Evolutionary conservation across 2,888 invertebrate genomes (phyloP).

Genomic region (Microchrysa polita): DNA sequence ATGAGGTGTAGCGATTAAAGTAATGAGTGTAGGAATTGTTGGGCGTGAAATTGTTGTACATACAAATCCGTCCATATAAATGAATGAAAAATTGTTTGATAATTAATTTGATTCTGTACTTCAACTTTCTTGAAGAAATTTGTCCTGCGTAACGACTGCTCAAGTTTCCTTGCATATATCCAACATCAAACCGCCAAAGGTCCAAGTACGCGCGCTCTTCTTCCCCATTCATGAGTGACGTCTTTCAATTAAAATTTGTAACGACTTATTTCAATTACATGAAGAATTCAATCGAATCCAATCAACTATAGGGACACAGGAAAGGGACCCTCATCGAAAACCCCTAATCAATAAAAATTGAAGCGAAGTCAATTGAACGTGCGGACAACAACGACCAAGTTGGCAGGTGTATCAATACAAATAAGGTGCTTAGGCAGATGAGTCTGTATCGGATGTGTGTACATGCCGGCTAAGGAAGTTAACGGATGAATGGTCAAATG

Average conservation of each 20-base stretch:
- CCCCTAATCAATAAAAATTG: slow-evolving; percentile 31
- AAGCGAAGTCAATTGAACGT: neutral
- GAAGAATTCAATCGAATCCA: neutral
- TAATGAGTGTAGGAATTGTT: too few relatives aligned
- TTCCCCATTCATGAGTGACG: neutral
- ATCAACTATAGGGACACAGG: too few relatives aligned
- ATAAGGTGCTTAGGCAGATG: neutral
- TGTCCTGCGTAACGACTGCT: too few relatives aligned
- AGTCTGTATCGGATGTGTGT: neutral
- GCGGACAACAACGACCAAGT: neutral
- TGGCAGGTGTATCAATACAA: slow-evolving; percentile 38
- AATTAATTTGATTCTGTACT: too few relatives aligned
- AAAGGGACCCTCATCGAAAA: neutral
- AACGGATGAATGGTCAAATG: slow-evolving; percentile 39
- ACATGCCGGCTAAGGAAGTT: neutral
- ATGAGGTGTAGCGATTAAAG: too few relatives aligned
- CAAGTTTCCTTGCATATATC: too few relatives aligned
- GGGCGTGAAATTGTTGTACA: too few relatives aligned
- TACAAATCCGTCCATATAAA: too few relatives aligned
- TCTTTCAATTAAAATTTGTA: neutral
- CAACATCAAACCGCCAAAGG: too few relatives aligned
- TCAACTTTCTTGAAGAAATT: too few relatives aligned
- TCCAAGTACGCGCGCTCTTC: neutral
- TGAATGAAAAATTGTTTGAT: too few relatives aligned
- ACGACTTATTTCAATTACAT: slow-evolving; percentile 16